phyloP scores from a whole-genome alignment of 2,888 invertebrate species.

The Drosophila ezoana region DNA sequence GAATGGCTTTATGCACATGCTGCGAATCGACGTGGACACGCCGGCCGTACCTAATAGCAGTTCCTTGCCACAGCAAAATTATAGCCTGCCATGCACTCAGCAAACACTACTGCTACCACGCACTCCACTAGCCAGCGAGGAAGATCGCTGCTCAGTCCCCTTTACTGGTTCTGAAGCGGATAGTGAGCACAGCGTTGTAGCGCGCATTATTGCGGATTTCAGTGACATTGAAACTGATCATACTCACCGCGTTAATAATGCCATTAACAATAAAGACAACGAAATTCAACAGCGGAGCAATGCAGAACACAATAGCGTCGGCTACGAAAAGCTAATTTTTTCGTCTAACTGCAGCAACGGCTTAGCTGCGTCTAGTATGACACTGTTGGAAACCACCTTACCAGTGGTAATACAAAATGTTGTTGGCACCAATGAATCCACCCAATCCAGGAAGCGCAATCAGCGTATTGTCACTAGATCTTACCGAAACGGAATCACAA shows the following conservation, averaged over 20 bases:
- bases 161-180: constrained; percentile 67
- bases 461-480: constrained; percentile 84
- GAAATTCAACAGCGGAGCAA: constrained; percentile 37
- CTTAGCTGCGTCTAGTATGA: constrained; percentile 29
- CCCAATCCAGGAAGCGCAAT: constrained; percentile 78
- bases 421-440: constrained; percentile 47
- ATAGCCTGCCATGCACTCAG: constrained; percentile 62
- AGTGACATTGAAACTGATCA: constrained; percentile 88
- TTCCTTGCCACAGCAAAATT: constrained; percentile 45
- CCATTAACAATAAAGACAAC: constrained; percentile 66
- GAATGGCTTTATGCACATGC: constrained; percentile 93
- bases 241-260: constrained; percentile 76
- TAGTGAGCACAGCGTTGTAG: constrained; percentile 86
- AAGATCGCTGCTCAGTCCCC: constrained; percentile 57
- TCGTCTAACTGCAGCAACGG: constrained; percentile 81
- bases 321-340: constrained; percentile 86
- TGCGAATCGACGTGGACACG: constrained; percentile 87
- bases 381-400: constrained; percentile 51
- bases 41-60: constrained; percentile 47
- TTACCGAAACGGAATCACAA: constrained; percentile 83
- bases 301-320: constrained; percentile 21
- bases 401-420: constrained; percentile 45
- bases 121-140: constrained; percentile 50
- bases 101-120: constrained; percentile 50
- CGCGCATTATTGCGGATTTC: constrained; percentile 88